Percentiles rank a stretch among this genome's conserved stretches.
These are phyloP conservation scores for Oryzias celebensis DNA, from an alignment of 2,113 vertebrate species.

Conservation along the genomic window DNA sequence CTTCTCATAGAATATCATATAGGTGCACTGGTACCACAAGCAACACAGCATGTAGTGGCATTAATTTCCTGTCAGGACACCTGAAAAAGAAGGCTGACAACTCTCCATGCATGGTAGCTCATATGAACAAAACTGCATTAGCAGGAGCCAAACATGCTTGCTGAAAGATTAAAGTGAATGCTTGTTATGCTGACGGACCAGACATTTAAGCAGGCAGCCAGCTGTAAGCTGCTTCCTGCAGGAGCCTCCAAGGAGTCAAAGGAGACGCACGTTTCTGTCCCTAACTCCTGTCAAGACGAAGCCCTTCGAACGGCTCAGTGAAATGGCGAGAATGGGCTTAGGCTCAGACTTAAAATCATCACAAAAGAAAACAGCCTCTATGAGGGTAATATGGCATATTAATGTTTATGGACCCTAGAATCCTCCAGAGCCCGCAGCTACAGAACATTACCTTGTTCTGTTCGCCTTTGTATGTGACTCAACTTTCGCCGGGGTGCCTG, in stretches of 20 bases:
- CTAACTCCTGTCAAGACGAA: conserved; percentile 12
- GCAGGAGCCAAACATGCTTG: conserved; percentile 5
- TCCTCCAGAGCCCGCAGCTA: conserved; percentile 37
- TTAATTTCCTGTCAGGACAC: conserved; percentile 19
- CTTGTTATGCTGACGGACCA: conserved; percentile 30
- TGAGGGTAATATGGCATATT: conserved; percentile 48
- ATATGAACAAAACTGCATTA: conserved; percentile 12
- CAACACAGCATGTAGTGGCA: background rate
- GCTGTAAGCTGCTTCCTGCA: conserved; percentile 32
- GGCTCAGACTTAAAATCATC: conserved; percentile 45
- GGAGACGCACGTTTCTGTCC: conserved; percentile 15
- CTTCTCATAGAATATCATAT: background rate
- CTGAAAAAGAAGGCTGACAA: conserved; percentile 1
- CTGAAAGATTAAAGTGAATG: conserved; percentile 28
- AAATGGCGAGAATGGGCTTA: conserved; percentile 42
- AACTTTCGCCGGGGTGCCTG: conserved; percentile 2
- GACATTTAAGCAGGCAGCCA: conserved; percentile 18
- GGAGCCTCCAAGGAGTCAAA: conserved; percentile 38
- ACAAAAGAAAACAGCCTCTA: conserved; percentile 45
- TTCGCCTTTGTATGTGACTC: conserved; percentile 29
- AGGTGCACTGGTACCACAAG: conserved; percentile 1
- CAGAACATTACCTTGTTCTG: conserved; percentile 37
- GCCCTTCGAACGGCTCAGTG: conserved; percentile 18
- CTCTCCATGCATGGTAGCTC: conserved; percentile 2
- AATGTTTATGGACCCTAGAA: conserved; percentile 62